Evolutionary conservation across 2,113 vertebrate genomes (phyloP).

Genomic region (Pluvianellus socialis): DNA sequence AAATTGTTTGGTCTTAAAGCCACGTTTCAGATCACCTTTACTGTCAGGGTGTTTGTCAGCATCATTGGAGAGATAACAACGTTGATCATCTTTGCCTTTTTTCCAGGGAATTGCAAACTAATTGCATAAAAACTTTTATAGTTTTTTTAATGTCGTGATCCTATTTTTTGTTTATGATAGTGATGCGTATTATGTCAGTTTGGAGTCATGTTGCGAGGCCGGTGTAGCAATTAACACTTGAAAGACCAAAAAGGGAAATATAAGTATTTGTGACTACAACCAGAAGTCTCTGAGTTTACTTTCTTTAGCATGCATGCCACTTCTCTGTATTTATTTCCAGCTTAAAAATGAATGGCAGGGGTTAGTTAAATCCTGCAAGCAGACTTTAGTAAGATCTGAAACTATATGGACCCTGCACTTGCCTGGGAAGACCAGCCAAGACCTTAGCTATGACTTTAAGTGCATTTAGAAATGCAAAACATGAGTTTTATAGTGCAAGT

Average conservation of each 20-base stretch:
- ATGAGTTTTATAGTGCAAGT: background rate
- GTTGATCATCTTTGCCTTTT: background rate
- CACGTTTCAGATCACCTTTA: background rate
- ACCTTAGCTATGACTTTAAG: background rate
- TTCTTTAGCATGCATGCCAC: background rate
- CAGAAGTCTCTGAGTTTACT: background rate
- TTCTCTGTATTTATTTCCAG: background rate
- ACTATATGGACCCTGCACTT: background rate
- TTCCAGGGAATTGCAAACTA: background rate
- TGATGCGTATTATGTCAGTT: background rate
- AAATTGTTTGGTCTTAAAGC: background rate
- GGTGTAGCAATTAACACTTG: background rate
- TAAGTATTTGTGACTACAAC: background rate
- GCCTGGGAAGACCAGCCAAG: background rate
- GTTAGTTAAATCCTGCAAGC: background rate
- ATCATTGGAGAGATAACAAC: background rate
- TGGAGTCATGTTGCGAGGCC: background rate
- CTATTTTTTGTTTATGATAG: background rate
- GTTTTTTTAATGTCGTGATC: background rate
- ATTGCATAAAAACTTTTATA: background rate
- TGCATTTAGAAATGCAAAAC: background rate
- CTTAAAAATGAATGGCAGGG: background rate
- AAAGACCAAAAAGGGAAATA: background rate
- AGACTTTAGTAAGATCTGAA: background rate
- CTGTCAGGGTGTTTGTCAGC: background rate